phyloP scores from a whole-genome alignment of 2,797 vertebrate genomes.

The Buphagus erythrorhynchus region DNA sequence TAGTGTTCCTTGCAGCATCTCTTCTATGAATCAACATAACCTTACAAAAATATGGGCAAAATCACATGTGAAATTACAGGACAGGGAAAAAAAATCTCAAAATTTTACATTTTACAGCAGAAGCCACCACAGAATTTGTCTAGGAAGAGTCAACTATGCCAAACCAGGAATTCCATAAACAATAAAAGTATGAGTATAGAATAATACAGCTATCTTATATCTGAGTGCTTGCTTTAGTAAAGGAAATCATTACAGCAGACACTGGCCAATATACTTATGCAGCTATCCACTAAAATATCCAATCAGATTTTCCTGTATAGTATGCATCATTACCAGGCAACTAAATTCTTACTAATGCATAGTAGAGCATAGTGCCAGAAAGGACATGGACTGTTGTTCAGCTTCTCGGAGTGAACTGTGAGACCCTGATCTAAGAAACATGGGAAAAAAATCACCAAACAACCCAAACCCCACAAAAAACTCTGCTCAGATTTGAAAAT shows the following conservation, averaged over 20 bases:
- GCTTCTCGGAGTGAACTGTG: background rate
- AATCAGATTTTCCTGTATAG: background rate
- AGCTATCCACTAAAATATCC: background rate
- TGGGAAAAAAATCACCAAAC: rapidly evolving
- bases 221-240: background rate
- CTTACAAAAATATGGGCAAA: background rate
- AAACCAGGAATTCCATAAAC: background rate
- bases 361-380: background rate
- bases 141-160: background rate
- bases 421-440: background rate
- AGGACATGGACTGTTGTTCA: background rate
- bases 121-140: background rate
- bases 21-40: background rate
- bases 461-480: background rate
- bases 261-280: background rate
- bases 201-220: background rate
- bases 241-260: background rate
- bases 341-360: background rate
- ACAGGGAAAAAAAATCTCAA: background rate
- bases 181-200: background rate
- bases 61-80: background rate
- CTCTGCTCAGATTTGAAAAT: background rate
- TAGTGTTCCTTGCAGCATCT: background rate
- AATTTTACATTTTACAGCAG: background rate
- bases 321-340: background rate